Base-by-base conservation (phyloP, 2,888 invertebrate genomes). In the Byasa hedistus region DNA sequence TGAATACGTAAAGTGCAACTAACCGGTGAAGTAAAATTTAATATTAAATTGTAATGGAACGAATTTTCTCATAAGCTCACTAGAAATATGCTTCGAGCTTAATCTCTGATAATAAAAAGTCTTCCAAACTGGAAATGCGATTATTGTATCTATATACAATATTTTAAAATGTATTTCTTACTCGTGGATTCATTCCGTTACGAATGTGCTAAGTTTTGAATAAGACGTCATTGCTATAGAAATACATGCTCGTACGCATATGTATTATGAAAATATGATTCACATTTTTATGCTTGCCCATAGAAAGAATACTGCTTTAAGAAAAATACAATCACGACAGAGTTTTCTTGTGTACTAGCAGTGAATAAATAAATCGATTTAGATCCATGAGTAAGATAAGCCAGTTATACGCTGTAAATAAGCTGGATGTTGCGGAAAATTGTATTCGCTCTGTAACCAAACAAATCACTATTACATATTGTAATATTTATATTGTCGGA, bases 141-240 rank as follows among this genome's bases (percentile, higher is more conserved):
- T 82, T 80, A 78, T 83, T 82, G 81, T 76, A 81, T 80, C 80
- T 79, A 78, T 78, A 76, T 70, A 72, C 63, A 66, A 66, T 7
- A n/a, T 72, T 83, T 83, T 83, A 79, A 80, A 80, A 85, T 81
- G 79, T 75, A 76, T 75, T 74, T 79, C 81, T 81, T 85, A 82
- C 80, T 83, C 79, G 83, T 80, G 76, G 78, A 83, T 83, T 83
- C 75, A 79, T 85, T 83, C 88, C 85, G 89, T 87, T 87, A 87
- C 66, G 65, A 71, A 78, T 78, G 79, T 77, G 76, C 79, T 79
- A 83, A 79, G 81, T 77, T 83, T 84, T 81, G 84, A 79, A 78
- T 39, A 39, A 39, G 39, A 39, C 39, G 12, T 15, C 10, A 15
- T 15, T 39, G 15, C 27, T 27, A 4, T 4, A 27, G 27, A 27